phyloP scores from a whole-genome alignment of 2,888 invertebrate genomes.

The Poecilobothrus nobilitatus region DNA sequence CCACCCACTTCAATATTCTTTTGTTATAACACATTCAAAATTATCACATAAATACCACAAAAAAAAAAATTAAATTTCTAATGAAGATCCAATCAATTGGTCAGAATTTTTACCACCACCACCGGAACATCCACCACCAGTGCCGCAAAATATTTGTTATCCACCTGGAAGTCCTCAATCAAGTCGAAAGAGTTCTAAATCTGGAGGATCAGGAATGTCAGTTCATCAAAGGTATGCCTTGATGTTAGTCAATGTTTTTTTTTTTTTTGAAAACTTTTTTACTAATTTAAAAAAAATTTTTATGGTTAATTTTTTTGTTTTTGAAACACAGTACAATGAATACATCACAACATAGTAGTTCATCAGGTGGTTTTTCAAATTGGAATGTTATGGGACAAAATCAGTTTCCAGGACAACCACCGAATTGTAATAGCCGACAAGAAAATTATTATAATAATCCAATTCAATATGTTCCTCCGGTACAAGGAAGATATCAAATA shows the following conservation, averaged over 20 bases:
- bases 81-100: constrained; percentile 47
- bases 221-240: constrained; percentile 40
- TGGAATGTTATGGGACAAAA: constrained; percentile 39
- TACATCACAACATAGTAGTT: constrained; percentile 29
- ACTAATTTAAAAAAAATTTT: neutral
- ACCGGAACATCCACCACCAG: constrained; percentile 53
- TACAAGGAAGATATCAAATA: constrained; percentile 43
- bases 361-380: constrained; percentile 44
- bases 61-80: constrained; percentile 12
- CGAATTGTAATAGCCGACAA: constrained; percentile 25
- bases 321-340: neutral
- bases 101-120: constrained; percentile 53
- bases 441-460: constrained; percentile 44
- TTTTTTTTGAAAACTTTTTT: neutral
- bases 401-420: constrained; percentile 30
- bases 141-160: constrained; percentile 38
- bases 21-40: neutral
- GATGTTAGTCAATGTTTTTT: neutral
- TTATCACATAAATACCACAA: neutral
- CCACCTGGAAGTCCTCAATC: constrained; percentile 42
- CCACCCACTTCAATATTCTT: too few species aligned
- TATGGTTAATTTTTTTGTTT: too few species aligned
- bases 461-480: constrained; percentile 30
- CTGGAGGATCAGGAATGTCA: constrained; percentile 42
- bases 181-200: constrained; percentile 41